phyloP scores from a whole-genome alignment of 2,888 invertebrate genomes.

The Entomobrya multifasciata region DNA sequence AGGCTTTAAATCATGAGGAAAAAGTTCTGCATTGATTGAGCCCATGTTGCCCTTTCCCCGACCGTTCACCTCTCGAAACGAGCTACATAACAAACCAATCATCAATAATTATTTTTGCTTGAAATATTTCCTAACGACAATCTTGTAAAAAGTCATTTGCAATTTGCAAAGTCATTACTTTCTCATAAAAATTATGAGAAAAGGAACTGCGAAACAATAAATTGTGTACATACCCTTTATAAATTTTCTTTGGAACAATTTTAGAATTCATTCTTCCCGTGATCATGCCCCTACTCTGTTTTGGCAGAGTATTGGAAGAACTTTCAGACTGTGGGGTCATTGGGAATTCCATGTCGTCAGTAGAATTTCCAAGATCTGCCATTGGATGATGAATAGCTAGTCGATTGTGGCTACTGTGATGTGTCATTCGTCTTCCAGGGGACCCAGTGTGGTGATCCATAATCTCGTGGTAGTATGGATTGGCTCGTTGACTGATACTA shows the following conservation, averaged over 20 bases:
- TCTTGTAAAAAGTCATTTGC: too few species aligned
- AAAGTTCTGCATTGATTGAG: slow-evolving; percentile 74
- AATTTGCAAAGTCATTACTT: slow-evolving; percentile 16
- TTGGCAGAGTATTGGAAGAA: slow-evolving; percentile 70
- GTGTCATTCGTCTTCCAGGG: slow-evolving; percentile 61
- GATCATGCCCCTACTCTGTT: slow-evolving; percentile 68
- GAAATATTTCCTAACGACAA: too few species aligned
- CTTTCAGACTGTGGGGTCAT: slow-evolving; percentile 69
- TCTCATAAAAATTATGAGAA: not conserved
- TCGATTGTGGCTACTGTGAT: too few species aligned
- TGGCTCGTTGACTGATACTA: slow-evolving; percentile 6
- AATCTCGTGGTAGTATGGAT: slow-evolving; percentile 69
- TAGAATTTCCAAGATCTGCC: slow-evolving; percentile 62
- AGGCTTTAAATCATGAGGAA: slow-evolving; percentile 82
- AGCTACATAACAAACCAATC: slow-evolving; percentile 64
- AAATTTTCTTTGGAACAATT: slow-evolving; percentile 75
- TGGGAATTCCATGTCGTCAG: slow-evolving; percentile 70
- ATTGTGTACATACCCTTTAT: slow-evolving; percentile 75
- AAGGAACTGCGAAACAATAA: not conserved
- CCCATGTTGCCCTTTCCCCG: slow-evolving; percentile 64
- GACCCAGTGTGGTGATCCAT: slow-evolving; percentile 69
- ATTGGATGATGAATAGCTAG: slow-evolving; percentile 52
- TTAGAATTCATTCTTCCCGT: slow-evolving; percentile 66
- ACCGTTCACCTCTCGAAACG: slow-evolving; percentile 76
- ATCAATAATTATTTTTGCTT: too few species aligned